phyloP scores from a whole-genome alignment of 1,140 invertebrate genomes.

The Bathynomus jamesi region DNA sequence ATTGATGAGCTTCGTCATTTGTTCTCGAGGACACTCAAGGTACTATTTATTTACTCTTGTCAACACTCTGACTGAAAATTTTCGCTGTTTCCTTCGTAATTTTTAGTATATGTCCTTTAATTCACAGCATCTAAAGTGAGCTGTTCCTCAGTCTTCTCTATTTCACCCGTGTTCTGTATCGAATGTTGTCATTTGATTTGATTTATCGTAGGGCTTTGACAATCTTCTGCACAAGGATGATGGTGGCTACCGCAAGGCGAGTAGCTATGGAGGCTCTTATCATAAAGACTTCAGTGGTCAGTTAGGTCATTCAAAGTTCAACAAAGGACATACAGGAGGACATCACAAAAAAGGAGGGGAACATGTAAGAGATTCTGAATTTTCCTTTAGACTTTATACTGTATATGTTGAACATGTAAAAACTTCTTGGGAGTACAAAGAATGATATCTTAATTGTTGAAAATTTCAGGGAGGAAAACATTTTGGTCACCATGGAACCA shows the following conservation, averaged over 20 bases:
- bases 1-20: too few species aligned
- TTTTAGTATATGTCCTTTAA: too few species aligned
- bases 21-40: too few species aligned
- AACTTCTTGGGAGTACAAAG: too few species aligned
- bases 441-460: too few species aligned
- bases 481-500: constrained; percentile 22
- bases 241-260: not conserved
- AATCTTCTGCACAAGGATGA: not conserved
- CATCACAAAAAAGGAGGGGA: constrained; percentile 26
- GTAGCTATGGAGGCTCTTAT: not conserved
- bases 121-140: too few species aligned
- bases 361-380: constrained; percentile 13
- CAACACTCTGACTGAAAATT: too few species aligned
- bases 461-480: constrained; percentile 21
- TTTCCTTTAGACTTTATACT: constrained; percentile 4
- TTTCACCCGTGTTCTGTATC: too few species aligned
- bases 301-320: constrained; percentile 18
- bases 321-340: constrained; percentile 30
- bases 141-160: too few species aligned
- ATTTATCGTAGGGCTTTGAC: not conserved
- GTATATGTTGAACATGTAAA: constrained; percentile 27
- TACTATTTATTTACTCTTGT: too few species aligned
- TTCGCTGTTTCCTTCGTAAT: too few species aligned
- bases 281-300: constrained; percentile 5
- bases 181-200: too few species aligned